phyloP scores from a whole-genome alignment of 2,888 invertebrate genomes.

The Parnassius mnemosyne region DNA sequence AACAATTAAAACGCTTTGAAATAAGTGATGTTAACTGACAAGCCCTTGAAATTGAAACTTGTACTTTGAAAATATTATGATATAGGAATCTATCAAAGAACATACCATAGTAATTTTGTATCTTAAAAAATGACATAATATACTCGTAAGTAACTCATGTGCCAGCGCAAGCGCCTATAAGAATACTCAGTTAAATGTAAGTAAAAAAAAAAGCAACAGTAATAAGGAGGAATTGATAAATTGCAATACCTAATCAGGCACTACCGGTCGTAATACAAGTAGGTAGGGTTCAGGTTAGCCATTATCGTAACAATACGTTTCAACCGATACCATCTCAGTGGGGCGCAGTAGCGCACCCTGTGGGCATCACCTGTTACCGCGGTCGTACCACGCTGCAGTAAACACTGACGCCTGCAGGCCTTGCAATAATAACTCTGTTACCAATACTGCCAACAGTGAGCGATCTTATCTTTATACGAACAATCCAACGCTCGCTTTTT shows the following conservation, averaged over 20 bases:
- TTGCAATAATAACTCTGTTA: constrained; percentile 46
- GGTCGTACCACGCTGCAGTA: constrained; percentile 33
- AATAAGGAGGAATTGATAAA: neutral
- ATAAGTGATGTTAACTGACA: too few relatives aligned
- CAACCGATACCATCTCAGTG: constrained; percentile 49
- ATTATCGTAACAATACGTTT: constrained; percentile 40
- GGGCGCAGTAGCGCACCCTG: constrained; percentile 60
- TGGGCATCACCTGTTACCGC: constrained; percentile 44
- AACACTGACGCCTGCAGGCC: constrained; percentile 48
- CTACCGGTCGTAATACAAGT: constrained; percentile 42
- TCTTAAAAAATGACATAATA: too few relatives aligned
- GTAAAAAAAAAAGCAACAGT: too few relatives aligned
- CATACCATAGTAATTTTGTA: too few relatives aligned
- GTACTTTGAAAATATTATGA: too few relatives aligned
- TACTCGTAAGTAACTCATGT: too few relatives aligned
- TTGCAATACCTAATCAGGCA: constrained; percentile 28
- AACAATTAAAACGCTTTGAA: too few relatives aligned
- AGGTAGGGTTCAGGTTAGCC: constrained; percentile 35
- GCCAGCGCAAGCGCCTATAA: too few relatives aligned
- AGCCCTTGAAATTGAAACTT: too few relatives aligned
- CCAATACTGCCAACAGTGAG: constrained; percentile 25
- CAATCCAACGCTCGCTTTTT: constrained; percentile 37
- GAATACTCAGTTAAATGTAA: too few relatives aligned
- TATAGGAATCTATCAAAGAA: too few relatives aligned
- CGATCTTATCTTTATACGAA: constrained; percentile 8